Evolutionary conservation across 2,113 vertebrate genomes (phyloP), one percentile per base, ranked within the genome.

Genomic region (Sarotherodon lohbergeri): DNA sequence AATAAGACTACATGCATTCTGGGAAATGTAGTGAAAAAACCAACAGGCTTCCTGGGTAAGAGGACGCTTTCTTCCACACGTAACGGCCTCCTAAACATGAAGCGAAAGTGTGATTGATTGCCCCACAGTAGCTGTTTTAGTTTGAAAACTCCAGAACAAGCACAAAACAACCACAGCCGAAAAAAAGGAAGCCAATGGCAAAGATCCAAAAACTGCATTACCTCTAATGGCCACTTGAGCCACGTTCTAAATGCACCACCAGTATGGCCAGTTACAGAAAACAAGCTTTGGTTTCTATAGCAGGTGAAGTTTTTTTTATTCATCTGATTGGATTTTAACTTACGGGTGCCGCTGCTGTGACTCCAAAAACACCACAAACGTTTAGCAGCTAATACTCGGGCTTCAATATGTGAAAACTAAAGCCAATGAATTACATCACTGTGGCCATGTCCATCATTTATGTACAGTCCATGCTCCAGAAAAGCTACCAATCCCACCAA

Each of bases 1-100:
- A 73, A 73, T 27, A 17, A 9, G 5, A 73, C 22, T 10, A 10
- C 39, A 48, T 43, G 84, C 3, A 55, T 89, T 85, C 57, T 89
- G 83, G 88, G 90, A 85, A 84, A 73, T 46, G 41, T 46, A 73
- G 22, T 73, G 22, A 46, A 27, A 43, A 73, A 6, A 27, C 1
- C 0, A 22, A 8, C 16, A 7, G 6, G 14, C 16, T 17, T 50
- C 17, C 3, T 50, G 14, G 5, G 16, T 50, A 17, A 76, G 27
- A 27, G 24, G 16, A 19, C 16, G 8, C 22, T 17, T 10, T 1
- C 22, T 27, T 16, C 0, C 39, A 46, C 22, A 14, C 3, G 1
- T 76, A 17, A 29, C 9, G 0, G 14, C 24, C 6, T 29, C 24
- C 3, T 76, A 48, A 48, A 43, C 12, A 13, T 71, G 36, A 71